Conservation (phyloP, 2,888 invertebrate species). For the Drosophila ochracea region DNA sequence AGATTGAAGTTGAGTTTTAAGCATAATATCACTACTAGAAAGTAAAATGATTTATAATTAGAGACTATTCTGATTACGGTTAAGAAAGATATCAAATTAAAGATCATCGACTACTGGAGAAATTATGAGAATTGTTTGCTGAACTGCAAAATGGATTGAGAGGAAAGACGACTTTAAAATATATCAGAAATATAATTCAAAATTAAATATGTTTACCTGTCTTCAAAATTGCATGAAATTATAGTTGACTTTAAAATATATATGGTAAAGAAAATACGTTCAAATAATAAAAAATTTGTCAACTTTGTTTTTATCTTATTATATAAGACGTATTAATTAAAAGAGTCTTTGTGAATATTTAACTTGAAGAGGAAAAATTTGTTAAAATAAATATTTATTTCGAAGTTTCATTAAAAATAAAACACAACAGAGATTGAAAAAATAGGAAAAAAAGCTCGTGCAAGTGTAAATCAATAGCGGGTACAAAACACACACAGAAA, state of each 20-base stretch:
- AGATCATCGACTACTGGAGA: not conserved
- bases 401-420: not conserved
- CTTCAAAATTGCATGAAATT: not conserved
- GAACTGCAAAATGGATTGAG: not conserved
- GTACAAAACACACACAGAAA: constrained; percentile 1
- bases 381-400: not conserved
- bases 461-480: constrained; percentile 19
- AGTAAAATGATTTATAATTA: not conserved
- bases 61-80: not conserved
- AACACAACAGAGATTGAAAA: not conserved
- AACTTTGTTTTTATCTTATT: not conserved
- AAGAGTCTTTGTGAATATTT: not conserved
- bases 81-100: not conserved
- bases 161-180: not conserved
- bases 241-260: not conserved
- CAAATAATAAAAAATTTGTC: not conserved
- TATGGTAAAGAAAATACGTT: not conserved
- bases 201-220: not conserved
- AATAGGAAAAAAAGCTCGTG: not conserved
- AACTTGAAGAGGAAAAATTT: not conserved
- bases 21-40: not conserved
- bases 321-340: not conserved
- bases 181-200: not conserved
- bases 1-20: not conserved
- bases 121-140: not conserved